Percentiles rank a stretch among this genome's conserved stretches.
Conservation (phyloP, 2,797 vertebrate species). For the Furcifer pardalis region DNA sequence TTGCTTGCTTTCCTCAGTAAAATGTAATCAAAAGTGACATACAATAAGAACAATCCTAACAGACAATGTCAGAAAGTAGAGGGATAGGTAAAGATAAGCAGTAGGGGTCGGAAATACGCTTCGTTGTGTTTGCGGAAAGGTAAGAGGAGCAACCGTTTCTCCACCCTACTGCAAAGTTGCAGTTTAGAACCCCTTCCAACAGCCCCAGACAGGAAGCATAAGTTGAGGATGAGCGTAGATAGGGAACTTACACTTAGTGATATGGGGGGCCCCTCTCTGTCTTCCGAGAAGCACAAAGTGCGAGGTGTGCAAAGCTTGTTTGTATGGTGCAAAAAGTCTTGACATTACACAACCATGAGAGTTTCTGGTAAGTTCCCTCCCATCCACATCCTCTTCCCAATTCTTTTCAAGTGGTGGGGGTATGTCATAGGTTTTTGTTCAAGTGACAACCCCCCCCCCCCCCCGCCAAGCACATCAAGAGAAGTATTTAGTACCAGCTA, state of each 20-base stretch:
- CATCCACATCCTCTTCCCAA: not conserved
- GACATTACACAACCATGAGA: slow-evolving; percentile 1
- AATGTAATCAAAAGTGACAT: not conserved
- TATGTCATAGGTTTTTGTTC: not conserved
- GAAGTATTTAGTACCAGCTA: not conserved
- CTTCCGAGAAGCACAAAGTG: slow-evolving; percentile 22
- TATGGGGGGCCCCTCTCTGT: not conserved
- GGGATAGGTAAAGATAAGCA: not conserved
- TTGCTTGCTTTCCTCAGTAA: not conserved
- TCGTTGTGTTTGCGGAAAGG: not conserved
- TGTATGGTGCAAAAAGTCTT: not conserved
- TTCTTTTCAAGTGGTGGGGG: not conserved
- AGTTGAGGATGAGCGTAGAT: not conserved
- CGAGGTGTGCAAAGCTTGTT: not conserved
- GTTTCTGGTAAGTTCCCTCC: slow-evolving; percentile 15
- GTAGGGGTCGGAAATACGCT: not conserved
- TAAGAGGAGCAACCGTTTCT: slow-evolving; percentile 14
- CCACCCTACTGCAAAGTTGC: not conserved
- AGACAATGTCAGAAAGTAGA: not conserved
- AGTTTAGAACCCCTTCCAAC: not conserved
- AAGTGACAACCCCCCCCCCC: not conserved
- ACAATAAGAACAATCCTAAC: not conserved
- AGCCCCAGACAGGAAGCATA: not conserved
- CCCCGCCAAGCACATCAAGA: not conserved
- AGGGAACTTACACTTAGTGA: slow-evolving; percentile 16